Evolutionary conservation across 2,797 vertebrate genomes (phyloP).

Genomic region (Streptopelia turtur): DNA sequence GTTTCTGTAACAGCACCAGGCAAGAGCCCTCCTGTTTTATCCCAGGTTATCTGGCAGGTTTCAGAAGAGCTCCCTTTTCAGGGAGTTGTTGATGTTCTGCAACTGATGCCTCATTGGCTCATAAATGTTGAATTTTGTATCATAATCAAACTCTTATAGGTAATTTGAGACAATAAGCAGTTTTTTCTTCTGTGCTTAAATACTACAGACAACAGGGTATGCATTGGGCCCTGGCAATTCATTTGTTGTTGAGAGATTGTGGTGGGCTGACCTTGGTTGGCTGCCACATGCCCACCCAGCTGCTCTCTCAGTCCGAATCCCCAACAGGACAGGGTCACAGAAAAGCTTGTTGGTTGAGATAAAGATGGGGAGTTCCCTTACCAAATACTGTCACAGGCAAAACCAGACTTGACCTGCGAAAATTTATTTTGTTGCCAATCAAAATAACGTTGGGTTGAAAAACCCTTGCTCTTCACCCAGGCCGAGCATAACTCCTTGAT

Average conservation of each 20-base stretch:
- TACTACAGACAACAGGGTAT: background rate
- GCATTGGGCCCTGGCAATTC: background rate
- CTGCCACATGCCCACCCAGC: background rate
- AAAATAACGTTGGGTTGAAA: background rate
- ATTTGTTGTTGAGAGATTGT: background rate
- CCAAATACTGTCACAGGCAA: background rate
- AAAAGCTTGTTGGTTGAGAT: background rate
- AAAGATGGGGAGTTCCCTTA: background rate
- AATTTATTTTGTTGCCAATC: background rate
- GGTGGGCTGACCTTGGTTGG: background rate
- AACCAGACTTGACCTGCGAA: background rate
- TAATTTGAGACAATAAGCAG: background rate
- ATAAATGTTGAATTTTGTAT: background rate
- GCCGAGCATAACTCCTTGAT: background rate
- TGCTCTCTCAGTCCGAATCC: background rate
- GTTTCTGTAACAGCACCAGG: background rate
- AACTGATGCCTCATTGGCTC: background rate
- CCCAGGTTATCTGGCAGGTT: background rate
- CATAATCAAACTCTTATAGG: slow-evolving; percentile 8
- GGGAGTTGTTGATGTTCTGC: background rate
- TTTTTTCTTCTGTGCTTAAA: slow-evolving; percentile 6
- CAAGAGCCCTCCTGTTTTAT: background rate
- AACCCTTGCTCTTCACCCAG: background rate
- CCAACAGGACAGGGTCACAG: background rate
- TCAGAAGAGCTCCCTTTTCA: background rate